These are phyloP conservation scores for Sanderia malayensis DNA, from an alignment of 30 jellyfish, hydroid and myxozoan genomes.

Conservation along the genomic window DNA sequence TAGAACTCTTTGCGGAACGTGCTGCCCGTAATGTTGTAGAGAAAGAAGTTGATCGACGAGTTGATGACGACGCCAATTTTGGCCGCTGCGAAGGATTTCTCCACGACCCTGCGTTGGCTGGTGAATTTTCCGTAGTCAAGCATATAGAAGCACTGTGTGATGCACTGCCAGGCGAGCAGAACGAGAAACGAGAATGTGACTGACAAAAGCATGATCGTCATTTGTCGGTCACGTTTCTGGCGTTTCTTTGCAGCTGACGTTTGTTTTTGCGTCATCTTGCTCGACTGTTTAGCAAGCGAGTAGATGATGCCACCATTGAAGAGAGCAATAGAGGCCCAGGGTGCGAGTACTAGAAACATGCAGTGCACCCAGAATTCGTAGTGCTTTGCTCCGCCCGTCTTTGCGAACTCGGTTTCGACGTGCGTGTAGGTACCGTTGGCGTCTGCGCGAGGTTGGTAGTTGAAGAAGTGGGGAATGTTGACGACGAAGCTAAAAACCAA, in stretches of 20 bases:
- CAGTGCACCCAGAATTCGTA: constrained; percentile 89
- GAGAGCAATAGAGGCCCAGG: constrained; percentile 57
- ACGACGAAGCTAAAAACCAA: constrained; percentile 26
- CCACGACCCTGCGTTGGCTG: constrained; percentile 25
- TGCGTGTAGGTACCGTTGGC: constrained; percentile 52
- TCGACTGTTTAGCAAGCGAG: constrained; percentile 26
- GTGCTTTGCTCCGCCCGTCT: constrained; percentile 41
- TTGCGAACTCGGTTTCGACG: constrained; percentile 51
- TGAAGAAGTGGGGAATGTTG: constrained; percentile 81
- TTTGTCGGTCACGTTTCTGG: constrained; percentile 50
- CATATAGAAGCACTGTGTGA: constrained; percentile 83
- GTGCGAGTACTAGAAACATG: constrained; percentile 66
- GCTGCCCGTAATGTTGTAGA: constrained; percentile 49
- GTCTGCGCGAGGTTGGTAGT: constrained; percentile 43
- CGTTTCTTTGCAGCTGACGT: constrained; percentile 17
- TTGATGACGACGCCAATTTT: constrained; percentile 63
- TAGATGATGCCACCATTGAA: constrained; percentile 56
- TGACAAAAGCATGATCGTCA: constrained; percentile 61
- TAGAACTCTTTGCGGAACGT: constrained; percentile 56
- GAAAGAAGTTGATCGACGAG: constrained; percentile 68
- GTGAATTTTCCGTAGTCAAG: constrained; percentile 10
- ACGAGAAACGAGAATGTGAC: constrained; percentile 67
- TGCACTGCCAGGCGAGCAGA: constrained; percentile 82
- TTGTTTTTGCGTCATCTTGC: background rate
- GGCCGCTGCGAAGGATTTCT: constrained; percentile 54